Conservation (phyloP, 2,888 invertebrate species). For the Pyrochroa serraticornis region DNA sequence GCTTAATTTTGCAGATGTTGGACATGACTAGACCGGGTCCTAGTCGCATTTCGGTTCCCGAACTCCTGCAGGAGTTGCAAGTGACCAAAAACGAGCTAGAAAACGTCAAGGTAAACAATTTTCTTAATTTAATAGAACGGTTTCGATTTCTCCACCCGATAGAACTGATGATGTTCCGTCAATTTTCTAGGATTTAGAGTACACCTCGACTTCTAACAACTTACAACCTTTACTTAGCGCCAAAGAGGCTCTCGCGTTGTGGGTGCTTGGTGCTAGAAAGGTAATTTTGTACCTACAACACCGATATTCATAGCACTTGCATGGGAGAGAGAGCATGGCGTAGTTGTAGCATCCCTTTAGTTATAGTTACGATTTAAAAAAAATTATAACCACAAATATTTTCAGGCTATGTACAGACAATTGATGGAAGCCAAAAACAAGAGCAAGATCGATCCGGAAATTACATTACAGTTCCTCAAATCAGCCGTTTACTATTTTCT, state of each 20-base stretch:
- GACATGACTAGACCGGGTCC: slow-evolving; percentile 66
- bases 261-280: slow-evolving; percentile 93
- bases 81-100: slow-evolving; percentile 86
- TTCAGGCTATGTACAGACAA: slow-evolving; percentile 85
- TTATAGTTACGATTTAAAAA: neutral
- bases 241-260: slow-evolving; percentile 92
- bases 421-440: slow-evolving; percentile 78
- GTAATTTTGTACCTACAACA: slow-evolving; percentile 58
- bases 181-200: slow-evolving; percentile 72
- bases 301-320: slow-evolving; percentile 12
- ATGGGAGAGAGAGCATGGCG: slow-evolving; percentile 11
- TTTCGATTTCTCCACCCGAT: no score
- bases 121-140: neutral
- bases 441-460: slow-evolving; percentile 84
- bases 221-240: slow-evolving; percentile 87
- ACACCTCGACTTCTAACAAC: slow-evolving; percentile 69
- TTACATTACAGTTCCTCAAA: slow-evolving; percentile 89
- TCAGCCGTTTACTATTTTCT: slow-evolving; percentile 93
- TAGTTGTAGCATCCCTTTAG: slow-evolving; percentile 5
- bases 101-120: slow-evolving; percentile 75
- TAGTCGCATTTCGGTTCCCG: slow-evolving; percentile 77
- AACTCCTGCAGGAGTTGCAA: slow-evolving; percentile 81
- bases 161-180: slow-evolving; percentile 17
- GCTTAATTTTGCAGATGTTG: slow-evolving; percentile 46
- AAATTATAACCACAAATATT: slow-evolving; percentile 29